Percentiles rank a stretch among this genome's conserved stretches.
These are phyloP conservation scores for Melipona bicolor DNA, from an alignment of 2,888 invertebrate genomes.

Conservation along the genomic window DNA sequence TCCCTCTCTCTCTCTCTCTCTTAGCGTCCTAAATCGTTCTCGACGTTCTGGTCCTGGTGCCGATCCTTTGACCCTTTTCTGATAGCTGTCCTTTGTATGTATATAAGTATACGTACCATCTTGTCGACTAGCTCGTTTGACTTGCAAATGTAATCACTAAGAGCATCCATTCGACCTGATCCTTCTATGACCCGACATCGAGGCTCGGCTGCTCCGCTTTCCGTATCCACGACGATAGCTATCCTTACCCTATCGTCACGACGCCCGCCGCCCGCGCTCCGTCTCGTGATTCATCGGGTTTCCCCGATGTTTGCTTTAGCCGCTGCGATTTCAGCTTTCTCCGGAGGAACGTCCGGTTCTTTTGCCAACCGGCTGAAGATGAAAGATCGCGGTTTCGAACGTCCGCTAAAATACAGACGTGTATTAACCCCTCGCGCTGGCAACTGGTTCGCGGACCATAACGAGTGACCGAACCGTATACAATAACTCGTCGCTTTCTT, in stretches of 20 bases:
- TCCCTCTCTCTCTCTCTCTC: too few species aligned
- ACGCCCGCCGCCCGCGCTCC: background rate
- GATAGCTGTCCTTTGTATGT: conserved; percentile 42
- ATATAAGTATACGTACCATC: conserved; percentile 64
- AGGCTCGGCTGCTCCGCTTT: conserved; percentile 58
- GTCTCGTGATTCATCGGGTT: conserved; percentile 44
- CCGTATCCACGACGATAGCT: conserved; percentile 47
- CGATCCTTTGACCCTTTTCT: conserved; percentile 40
- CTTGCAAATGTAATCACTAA: conserved; percentile 82
- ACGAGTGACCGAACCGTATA: too few species aligned
- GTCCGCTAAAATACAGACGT: too few species aligned
- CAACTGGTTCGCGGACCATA: too few species aligned
- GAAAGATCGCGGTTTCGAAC: too few species aligned
- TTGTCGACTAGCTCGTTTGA: conserved; percentile 78
- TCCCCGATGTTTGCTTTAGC: conserved; percentile 9
- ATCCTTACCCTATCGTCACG: conserved; percentile 4
- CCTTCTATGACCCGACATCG: conserved; percentile 65
- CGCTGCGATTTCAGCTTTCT: background rate
- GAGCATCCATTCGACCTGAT: conserved; percentile 76
- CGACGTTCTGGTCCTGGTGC: background rate
- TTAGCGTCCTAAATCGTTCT: too few species aligned
- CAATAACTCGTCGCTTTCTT: too few species aligned
- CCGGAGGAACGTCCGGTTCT: background rate
- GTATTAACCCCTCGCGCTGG: too few species aligned
- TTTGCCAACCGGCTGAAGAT: too few species aligned